Evolutionary conservation across 2,797 vertebrate species (phyloP).

Genomic region (Cyclopterus lumpus): DNA sequence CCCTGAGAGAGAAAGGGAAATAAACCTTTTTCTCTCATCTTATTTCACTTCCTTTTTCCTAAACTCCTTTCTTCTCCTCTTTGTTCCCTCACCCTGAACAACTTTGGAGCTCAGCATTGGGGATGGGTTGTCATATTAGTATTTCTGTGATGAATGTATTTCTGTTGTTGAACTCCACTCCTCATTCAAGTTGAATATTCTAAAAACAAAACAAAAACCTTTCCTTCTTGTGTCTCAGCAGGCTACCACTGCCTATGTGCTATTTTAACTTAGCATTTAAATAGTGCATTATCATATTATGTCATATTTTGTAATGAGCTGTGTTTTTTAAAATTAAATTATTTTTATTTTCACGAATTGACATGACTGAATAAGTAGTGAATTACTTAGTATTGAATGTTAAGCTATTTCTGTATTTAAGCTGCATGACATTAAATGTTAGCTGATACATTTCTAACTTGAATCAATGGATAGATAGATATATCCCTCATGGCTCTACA

Average conservation of each 20-base stretch:
- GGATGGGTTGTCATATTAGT: constrained; percentile 32
- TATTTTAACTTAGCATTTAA: not conserved
- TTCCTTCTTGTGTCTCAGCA: not conserved
- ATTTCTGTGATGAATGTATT: constrained; percentile 49
- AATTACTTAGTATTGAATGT: not conserved
- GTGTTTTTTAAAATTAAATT: not conserved
- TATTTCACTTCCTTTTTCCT: constrained; percentile 18
- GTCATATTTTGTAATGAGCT: constrained; percentile 1
- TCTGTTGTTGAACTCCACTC: constrained; percentile 36
- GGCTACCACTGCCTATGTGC: not conserved
- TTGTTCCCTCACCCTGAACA: constrained; percentile 37
- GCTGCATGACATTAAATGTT: not conserved
- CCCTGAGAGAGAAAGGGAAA: constrained; percentile 44
- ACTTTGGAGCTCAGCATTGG: constrained; percentile 20
- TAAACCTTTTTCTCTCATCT: constrained; percentile 12
- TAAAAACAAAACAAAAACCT: constrained; percentile 23
- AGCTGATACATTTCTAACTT: not conserved
- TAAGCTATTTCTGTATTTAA: constrained; percentile 3
- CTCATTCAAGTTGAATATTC: constrained; percentile 37
- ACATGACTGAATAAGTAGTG: not conserved
- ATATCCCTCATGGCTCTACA: not conserved
- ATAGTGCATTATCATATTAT: not conserved
- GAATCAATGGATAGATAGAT: not conserved
- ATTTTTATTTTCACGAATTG: not conserved
- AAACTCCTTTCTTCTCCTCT: constrained; percentile 15